These are phyloP conservation scores for Peromyscus melanophrys DNA, from an alignment of 2,797 vertebrate species.

Conservation along the genomic window DNA sequence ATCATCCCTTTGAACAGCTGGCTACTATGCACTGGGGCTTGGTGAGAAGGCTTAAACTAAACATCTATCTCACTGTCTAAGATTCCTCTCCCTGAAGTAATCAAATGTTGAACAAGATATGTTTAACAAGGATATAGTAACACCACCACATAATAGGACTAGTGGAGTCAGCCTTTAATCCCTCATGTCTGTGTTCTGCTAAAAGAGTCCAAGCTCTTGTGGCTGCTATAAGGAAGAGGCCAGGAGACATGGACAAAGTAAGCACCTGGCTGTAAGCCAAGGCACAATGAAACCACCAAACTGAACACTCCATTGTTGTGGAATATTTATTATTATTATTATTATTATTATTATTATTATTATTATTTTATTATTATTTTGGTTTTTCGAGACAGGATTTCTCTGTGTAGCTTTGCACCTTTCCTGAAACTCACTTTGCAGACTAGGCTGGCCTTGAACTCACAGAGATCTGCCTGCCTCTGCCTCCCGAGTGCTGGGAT, in stretches of 20 bases:
- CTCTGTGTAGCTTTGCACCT: no score
- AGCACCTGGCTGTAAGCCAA: neutral
- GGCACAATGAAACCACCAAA: neutral
- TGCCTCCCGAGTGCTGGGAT: no score
- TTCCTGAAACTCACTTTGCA: no score
- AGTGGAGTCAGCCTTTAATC: neutral
- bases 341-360: no score
- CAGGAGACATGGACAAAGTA: neutral
- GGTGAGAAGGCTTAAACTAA: constrained; percentile 7
- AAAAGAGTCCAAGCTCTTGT: neutral
- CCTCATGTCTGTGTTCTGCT: neutral
- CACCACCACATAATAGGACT: neutral
- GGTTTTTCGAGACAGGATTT: no score
- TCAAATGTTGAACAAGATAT: constrained; percentile 11
- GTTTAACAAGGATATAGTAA: neutral
- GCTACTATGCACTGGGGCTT: neutral
- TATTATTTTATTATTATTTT: no score
- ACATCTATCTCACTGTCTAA: neutral
- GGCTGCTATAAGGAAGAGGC: neutral
- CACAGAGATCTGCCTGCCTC: no score
- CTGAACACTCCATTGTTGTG: no score
- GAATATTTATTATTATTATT: no score
- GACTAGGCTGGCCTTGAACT: no score
- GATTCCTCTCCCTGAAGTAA: neutral
- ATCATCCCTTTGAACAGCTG: neutral